phyloP scores from a whole-genome alignment of 2,888 invertebrate genomes.

The Lysandra coridon region DNA sequence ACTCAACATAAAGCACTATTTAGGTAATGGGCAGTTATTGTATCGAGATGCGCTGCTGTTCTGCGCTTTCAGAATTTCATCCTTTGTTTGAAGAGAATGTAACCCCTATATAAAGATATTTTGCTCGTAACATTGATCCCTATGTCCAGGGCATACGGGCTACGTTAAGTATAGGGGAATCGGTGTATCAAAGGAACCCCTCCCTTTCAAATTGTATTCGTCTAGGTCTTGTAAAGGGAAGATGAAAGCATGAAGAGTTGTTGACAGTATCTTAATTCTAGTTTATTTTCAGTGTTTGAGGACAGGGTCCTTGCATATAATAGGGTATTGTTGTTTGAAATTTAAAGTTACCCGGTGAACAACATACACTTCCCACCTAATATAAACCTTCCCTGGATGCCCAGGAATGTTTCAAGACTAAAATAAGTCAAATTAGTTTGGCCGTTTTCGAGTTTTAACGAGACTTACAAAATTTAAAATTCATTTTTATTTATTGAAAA shows the following conservation, averaged over 20 bases:
- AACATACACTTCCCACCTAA: too few relatives aligned
- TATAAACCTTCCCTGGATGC: too few relatives aligned
- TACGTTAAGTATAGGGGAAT: not conserved
- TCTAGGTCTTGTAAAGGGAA: conserved; percentile 27
- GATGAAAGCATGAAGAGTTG: conserved; percentile 8
- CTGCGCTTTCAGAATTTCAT: conserved; percentile 29
- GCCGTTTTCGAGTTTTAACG: too few relatives aligned
- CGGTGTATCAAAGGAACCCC: conserved; percentile 36
- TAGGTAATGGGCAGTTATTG: conserved; percentile 32
- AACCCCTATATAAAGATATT: conserved; percentile 25
- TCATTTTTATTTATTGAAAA: too few relatives aligned
- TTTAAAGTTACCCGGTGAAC: too few relatives aligned
- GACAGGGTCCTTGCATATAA: not conserved
- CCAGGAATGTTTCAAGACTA: too few relatives aligned
- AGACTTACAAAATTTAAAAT: too few relatives aligned
- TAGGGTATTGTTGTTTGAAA: not conserved
- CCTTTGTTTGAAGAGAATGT: conserved; percentile 33
- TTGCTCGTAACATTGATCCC: not conserved
- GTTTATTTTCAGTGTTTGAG: not conserved
- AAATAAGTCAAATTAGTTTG: too few relatives aligned
- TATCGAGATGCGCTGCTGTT: conserved; percentile 30
- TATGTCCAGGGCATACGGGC: not conserved
- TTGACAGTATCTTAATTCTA: not conserved
- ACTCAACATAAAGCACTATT: not conserved
- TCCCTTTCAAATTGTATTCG: conserved; percentile 35